Evolutionary conservation across 2,888 invertebrate species (phyloP).

Genomic region (Scaptomyza cyrtandrae): DNA sequence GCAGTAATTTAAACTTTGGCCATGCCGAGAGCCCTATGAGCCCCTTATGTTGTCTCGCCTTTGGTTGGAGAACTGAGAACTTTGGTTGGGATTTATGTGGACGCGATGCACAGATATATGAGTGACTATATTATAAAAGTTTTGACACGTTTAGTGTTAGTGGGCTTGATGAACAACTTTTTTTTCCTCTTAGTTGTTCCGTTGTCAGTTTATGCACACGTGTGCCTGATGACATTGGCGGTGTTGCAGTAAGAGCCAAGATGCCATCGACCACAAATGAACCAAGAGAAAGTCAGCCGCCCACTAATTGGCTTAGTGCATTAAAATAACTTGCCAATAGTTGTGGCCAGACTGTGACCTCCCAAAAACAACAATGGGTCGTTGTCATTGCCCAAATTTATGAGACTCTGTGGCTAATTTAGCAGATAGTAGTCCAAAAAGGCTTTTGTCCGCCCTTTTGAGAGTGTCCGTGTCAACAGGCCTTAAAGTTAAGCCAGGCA

Average conservation of each 20-base stretch:
- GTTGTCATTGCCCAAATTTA: slow-evolving; percentile 80
- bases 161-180: slow-evolving; percentile 71
- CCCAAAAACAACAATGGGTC: slow-evolving; percentile 61
- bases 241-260: slow-evolving; percentile 14
- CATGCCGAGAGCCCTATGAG: slow-evolving; percentile 15
- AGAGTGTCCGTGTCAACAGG: slow-evolving; percentile 23
- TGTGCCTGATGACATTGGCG: slow-evolving; percentile 64
- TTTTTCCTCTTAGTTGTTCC: slow-evolving; percentile 23
- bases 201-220: slow-evolving; percentile 58
- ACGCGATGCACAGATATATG: slow-evolving; percentile 46
- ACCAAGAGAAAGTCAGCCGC: slow-evolving; percentile 49
- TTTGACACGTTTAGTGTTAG: slow-evolving; percentile 73
- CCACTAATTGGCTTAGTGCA: slow-evolving; percentile 79
- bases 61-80: slow-evolving; percentile 24
- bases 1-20: slow-evolving; percentile 75
- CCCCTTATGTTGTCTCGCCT: slow-evolving; percentile 23
- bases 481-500: slow-evolving; percentile 61
- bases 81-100: slow-evolving; percentile 56
- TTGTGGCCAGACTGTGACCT: slow-evolving; percentile 67
- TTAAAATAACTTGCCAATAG: slow-evolving; percentile 78
- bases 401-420: slow-evolving; percentile 80
- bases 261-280: slow-evolving; percentile 61
- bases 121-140: slow-evolving; percentile 80
- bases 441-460: slow-evolving; percentile 47
- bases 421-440: slow-evolving; percentile 60